Evolutionary conservation across 2,113 vertebrate species (phyloP).

Genomic region (Azemiops feae): DNA sequence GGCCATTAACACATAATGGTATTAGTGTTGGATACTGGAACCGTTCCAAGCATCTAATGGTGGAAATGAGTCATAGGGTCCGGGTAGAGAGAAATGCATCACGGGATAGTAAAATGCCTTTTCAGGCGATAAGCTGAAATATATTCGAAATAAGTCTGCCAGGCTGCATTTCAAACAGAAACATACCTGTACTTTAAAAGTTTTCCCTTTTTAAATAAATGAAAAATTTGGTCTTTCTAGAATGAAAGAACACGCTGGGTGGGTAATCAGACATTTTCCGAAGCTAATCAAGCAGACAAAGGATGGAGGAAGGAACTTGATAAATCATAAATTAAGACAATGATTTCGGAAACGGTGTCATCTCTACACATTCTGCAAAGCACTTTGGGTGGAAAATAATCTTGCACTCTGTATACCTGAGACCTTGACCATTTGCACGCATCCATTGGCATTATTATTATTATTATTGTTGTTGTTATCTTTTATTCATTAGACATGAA

Average conservation of each 20-base stretch:
- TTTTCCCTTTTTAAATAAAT: background rate
- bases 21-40: slow-evolving; percentile 54
- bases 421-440: background rate
- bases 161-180: slow-evolving; percentile 36
- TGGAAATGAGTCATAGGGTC: slow-evolving; percentile 54
- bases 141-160: slow-evolving; percentile 22
- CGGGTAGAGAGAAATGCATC: slow-evolving; percentile 54
- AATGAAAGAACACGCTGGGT: background rate
- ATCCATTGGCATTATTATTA: background rate
- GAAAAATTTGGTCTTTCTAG: slow-evolving; percentile 6
- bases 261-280: background rate
- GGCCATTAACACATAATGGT: slow-evolving; percentile 59
- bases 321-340: slow-evolving; percentile 19
- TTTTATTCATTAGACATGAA: too few relatives aligned
- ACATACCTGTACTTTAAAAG: slow-evolving; percentile 16
- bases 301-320: slow-evolving; percentile 15
- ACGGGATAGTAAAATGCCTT: slow-evolving; percentile 38
- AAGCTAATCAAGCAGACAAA: background rate
- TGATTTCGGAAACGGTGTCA: slow-evolving; percentile 5
- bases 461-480: too few relatives aligned
- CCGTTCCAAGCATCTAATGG: slow-evolving; percentile 43
- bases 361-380: background rate
- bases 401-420: background rate
- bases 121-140: slow-evolving; percentile 48
- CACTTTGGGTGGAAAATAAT: background rate